Conservation (phyloP, 2,797 vertebrate species). For the Smutsia gigantea region DNA sequence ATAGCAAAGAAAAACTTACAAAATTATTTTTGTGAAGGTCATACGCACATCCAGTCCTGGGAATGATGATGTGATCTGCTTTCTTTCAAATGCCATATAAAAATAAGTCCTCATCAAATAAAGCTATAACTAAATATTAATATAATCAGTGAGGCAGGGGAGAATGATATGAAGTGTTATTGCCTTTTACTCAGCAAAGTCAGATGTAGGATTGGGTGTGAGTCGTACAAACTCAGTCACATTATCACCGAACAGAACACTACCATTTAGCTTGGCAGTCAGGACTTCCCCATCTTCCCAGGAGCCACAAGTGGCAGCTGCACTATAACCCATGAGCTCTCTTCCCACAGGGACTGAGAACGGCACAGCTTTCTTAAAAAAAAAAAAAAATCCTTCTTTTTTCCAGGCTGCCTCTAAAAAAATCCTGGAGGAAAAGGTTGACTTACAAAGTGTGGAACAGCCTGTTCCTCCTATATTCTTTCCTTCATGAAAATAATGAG, state of each 20-base stretch:
- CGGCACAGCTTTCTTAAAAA: background rate
- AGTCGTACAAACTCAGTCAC: background rate
- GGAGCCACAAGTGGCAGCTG: background rate
- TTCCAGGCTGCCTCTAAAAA: conserved; percentile 28
- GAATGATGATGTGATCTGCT: background rate
- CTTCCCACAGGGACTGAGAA: background rate
- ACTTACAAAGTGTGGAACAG: background rate
- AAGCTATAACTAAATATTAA: conserved; percentile 19
- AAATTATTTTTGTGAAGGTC: background rate
- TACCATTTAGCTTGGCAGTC: background rate
- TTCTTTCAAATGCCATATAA: background rate
- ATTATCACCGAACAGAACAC: background rate
- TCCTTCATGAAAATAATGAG: conserved; percentile 55
- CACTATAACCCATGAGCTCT: background rate
- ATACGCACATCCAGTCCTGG: background rate
- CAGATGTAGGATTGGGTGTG: background rate
- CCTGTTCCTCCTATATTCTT: background rate
- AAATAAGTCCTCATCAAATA: background rate
- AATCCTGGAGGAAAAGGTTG: background rate
- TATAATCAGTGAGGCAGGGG: background rate
- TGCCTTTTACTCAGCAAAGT: background rate
- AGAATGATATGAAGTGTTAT: background rate
- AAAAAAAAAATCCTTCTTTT: background rate
- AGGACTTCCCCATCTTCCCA: background rate
- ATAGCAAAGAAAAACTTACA: background rate